Percentiles rank a stretch among this genome's conserved stretches.
These are phyloP conservation scores for Onychostoma macrolepis DNA, from an alignment of 2,113 vertebrate genomes.

Conservation along the genomic window DNA sequence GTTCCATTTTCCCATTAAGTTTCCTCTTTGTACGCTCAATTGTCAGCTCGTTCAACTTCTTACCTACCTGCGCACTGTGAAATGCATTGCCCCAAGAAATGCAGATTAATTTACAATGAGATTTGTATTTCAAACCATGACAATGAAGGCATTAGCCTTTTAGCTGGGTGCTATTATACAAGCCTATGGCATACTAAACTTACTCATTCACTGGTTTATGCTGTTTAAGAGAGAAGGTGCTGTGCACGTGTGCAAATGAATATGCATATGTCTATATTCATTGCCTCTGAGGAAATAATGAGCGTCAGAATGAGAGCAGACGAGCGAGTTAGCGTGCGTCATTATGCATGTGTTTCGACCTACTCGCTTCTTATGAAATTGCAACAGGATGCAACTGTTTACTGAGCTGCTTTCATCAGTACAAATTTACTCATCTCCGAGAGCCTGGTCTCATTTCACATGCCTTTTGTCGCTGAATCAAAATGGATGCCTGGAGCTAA, in stretches of 20 bases:
- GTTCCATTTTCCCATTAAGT: constrained; percentile 11
- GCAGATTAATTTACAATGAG: constrained; percentile 41
- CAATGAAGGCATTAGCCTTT: constrained; percentile 12
- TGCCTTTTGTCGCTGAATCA: constrained; percentile 34
- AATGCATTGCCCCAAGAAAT: constrained; percentile 31
- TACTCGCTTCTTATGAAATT: constrained; percentile 10
- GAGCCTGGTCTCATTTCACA: constrained; percentile 20
- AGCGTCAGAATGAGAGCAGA: constrained; percentile 25
- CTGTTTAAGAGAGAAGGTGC: neutral
- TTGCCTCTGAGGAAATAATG: constrained; percentile 2
- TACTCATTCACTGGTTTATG: neutral
- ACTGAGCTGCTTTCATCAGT: neutral
- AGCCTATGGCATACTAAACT: constrained; percentile 9
- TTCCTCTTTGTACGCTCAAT: constrained; percentile 26
- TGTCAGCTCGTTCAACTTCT: constrained; percentile 18
- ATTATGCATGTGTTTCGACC: constrained; percentile 1
- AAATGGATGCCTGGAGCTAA: constrained; percentile 42
- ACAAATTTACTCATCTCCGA: constrained; percentile 24
- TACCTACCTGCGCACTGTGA: constrained; percentile 33
- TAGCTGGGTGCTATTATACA: constrained; percentile 16
- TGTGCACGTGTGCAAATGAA: neutral
- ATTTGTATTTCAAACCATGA: constrained; percentile 21
- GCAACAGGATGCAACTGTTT: neutral
- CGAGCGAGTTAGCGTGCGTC: neutral
- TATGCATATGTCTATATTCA: constrained; percentile 21